phyloP scores from a whole-genome alignment of 2,888 invertebrate species.

The Phanerotoma sp. region DNA sequence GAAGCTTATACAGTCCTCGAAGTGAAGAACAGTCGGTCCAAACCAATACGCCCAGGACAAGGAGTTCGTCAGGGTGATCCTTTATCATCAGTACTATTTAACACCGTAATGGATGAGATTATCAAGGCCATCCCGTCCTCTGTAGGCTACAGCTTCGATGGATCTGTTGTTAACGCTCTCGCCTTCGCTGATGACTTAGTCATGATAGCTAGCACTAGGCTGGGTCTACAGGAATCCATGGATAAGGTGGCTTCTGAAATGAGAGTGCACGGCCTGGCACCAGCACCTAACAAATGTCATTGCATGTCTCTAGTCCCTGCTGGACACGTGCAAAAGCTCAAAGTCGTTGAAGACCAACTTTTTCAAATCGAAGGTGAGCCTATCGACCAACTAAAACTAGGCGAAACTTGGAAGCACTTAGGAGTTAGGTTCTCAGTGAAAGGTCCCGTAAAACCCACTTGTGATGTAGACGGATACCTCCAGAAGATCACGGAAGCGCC shows the following conservation, averaged over 20 bases:
- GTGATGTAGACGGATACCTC: neutral
- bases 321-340: conserved; percentile 35
- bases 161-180: conserved; percentile 9
- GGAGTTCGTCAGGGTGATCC: conserved; percentile 34
- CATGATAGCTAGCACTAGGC: conserved; percentile 9
- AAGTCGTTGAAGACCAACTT: neutral
- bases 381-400: conserved; percentile 36
- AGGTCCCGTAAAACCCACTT: neutral
- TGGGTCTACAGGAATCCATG: conserved; percentile 16
- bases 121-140: neutral
- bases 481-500: conserved; percentile 7
- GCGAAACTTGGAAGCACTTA: conserved; percentile 42
- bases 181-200: conserved; percentile 36
- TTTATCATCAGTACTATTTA: conserved; percentile 30
- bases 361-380: neutral
- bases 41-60: neutral
- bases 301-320: neutral
- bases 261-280: neutral
- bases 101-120: conserved; percentile 27
- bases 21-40: neutral
- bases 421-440: neutral
- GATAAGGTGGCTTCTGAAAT: neutral
- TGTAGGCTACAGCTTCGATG: conserved; percentile 13
- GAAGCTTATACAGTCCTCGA: conserved; percentile 1
- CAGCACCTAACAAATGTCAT: conserved; percentile 36